A percentile compares a stretch with the other conserved stretches of the same genome.
Conservation (phyloP, 1,140 invertebrate species). For the Bacillus rossius region DNA sequence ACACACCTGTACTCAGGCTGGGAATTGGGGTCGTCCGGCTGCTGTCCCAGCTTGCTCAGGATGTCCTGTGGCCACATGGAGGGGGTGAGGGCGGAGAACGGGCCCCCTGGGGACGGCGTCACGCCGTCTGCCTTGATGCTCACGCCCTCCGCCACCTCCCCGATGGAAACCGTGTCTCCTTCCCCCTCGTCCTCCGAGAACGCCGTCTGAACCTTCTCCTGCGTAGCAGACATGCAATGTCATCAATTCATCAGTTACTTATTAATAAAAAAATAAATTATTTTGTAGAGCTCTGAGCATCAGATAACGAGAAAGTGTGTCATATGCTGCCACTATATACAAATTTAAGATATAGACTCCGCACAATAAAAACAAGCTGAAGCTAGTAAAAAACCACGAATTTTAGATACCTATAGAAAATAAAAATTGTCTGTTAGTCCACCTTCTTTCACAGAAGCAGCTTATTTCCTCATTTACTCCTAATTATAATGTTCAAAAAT, state of each 20-base stretch:
- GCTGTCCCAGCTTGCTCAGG: slow-evolving; percentile 67
- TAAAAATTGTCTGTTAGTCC: no score
- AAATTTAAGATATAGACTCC: no score
- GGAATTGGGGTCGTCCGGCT: slow-evolving; percentile 60
- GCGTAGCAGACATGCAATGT: slow-evolving; percentile 29
- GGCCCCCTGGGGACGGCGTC: slow-evolving; percentile 66
- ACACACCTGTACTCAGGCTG: slow-evolving; percentile 55
- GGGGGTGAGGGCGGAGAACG: slow-evolving; percentile 85
- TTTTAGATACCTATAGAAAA: no score
- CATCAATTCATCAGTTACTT: slow-evolving; percentile 11
- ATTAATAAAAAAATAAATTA: slow-evolving; percentile 13
- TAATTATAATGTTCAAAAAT: no score
- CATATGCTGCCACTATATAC: no score
- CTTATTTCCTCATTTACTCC: no score
- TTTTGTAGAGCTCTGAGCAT: slow-evolving; percentile 5
- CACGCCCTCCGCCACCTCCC: slow-evolving; percentile 54
- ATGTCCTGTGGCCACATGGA: slow-evolving; percentile 98
- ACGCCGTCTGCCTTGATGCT: slow-evolving; percentile 52
- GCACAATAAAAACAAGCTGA: no score
- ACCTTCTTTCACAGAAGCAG: no score
- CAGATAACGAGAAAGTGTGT: no score
- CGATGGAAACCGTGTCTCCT: slow-evolving; percentile 32
- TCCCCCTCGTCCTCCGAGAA: slow-evolving; percentile 80
- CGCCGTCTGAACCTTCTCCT: slow-evolving; percentile 71
- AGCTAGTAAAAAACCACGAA: no score